Evolutionary conservation across 2,113 vertebrate genomes (phyloP).

Genomic region (Vanacampus margaritifer): DNA sequence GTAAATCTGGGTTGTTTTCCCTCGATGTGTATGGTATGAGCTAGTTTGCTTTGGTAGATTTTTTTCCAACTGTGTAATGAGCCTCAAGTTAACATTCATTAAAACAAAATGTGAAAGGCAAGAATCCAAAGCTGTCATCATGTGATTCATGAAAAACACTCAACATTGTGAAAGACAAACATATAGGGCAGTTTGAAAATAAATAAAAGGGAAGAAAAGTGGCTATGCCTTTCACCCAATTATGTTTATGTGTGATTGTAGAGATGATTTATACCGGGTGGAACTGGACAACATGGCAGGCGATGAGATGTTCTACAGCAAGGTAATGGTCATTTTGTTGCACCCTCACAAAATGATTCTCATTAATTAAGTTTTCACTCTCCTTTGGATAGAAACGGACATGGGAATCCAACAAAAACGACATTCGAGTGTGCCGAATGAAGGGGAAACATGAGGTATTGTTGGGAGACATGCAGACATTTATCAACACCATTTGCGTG

Average conservation of each 20-base stretch:
- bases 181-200: neutral
- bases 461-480: conserved; percentile 9
- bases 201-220: neutral
- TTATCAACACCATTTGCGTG: conserved; percentile 30
- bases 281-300: conserved; percentile 80
- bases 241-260: conserved; percentile 45
- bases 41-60: neutral
- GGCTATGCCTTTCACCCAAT: neutral
- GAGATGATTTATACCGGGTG: conserved; percentile 87
- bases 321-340: conserved; percentile 67
- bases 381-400: conserved; percentile 81
- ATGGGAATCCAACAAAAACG: conserved; percentile 92
- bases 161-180: neutral
- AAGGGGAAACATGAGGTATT: conserved; percentile 94
- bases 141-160: neutral
- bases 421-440: conserved; percentile 94
- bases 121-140: neutral
- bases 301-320: conserved; percentile 84
- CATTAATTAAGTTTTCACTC: conserved; percentile 3
- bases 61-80: neutral
- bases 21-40: neutral
- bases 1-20: neutral
- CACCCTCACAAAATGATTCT: neutral
- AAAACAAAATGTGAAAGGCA: neutral
- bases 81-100: neutral